A percentile compares a stretch with the other conserved stretches of the same genome.
These are phyloP conservation scores for Aplochiton taeniatus DNA, from an alignment of 2,797 vertebrate genomes.

Conservation along the genomic window DNA sequence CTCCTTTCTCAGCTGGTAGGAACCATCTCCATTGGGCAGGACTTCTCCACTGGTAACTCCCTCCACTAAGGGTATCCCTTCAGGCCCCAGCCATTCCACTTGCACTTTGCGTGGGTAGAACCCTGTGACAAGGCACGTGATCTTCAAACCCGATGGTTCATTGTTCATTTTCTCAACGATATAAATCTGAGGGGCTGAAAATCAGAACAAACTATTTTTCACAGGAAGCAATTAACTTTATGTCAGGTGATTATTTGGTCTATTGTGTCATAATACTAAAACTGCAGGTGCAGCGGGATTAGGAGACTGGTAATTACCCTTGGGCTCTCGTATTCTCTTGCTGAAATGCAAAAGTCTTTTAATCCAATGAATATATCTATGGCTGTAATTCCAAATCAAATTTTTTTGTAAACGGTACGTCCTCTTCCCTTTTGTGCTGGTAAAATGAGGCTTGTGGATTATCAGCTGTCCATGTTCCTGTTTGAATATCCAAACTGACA, in stretches of 20 bases:
- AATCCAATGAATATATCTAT: slow-evolving; percentile 13
- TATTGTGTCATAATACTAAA: no score
- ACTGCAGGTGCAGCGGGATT: no score
- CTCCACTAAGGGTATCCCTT: slow-evolving; percentile 8
- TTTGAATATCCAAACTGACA: slow-evolving; percentile 23
- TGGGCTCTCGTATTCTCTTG: not conserved
- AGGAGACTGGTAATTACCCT: slow-evolving; percentile 9
- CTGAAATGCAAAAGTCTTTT: slow-evolving; percentile 15
- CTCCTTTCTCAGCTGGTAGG: slow-evolving; percentile 22
- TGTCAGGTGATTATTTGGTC: no score
- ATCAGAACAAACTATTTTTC: no score
- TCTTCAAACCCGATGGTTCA: not conserved
- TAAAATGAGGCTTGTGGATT: slow-evolving; percentile 24
- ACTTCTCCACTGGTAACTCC: slow-evolving; percentile 21
- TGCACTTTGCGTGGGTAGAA: slow-evolving; percentile 17
- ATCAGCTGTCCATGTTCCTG: slow-evolving; percentile 21
- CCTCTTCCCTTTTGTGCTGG: slow-evolving; percentile 13
- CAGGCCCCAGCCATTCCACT: slow-evolving; percentile 13
- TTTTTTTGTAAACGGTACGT: no score
- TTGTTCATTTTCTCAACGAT: not conserved
- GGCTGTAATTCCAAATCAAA: slow-evolving; percentile 8
- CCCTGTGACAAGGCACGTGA: slow-evolving; percentile 21
- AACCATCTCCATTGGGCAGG: slow-evolving; percentile 25
- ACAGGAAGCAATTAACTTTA: no score
- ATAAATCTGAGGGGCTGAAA: slow-evolving; percentile 6